Base-by-base conservation (phyloP, 1,140 invertebrate genomes). In the Bathynomus jamesi region DNA sequence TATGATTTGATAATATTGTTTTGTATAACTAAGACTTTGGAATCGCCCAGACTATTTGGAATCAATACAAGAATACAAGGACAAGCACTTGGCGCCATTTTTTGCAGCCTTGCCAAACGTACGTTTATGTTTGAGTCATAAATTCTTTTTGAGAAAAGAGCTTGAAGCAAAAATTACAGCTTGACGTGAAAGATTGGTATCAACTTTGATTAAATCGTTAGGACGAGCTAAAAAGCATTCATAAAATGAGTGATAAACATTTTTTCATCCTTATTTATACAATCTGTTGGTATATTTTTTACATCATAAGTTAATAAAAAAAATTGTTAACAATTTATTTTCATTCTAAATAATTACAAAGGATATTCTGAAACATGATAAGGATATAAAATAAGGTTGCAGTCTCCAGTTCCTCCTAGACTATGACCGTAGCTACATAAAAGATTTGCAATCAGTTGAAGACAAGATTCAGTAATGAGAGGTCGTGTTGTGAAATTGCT, bases 11-110 rank as follows among this genome's bases (percentile, higher is more conserved):
- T 17, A 17, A 17, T 17, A 53, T 53, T 53, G 21, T 17, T 53
- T 53, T 53, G 13, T 17, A 17, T 53, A 17, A 53, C 21, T 53
- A 53, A 53, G 40, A 53, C 21, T 53, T 53, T 53, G 40, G 40
- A 53, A 53, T 53, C 40, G 21, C 11, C 40, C 40, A 53, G 11
- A 17, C 11, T 53, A 53, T 53, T 53, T 53, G 40, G 40, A 53
- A 53, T 53, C 40, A 53, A 53, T 53, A 53, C 40, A 53, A 53
- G 40, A 53, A 53, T 53, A 53, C 40, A 53, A 53, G 40, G 40
- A 53, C 40, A 53, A 53, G 40, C 40, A 53, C 40, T 53, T 53
- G 40, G 40, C 40, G 40, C 40, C 40, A 53, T 53, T 53, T 53
- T 53, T 53, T 53, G 40, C 40, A 21, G 21, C 40, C 21, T 17